Percentiles rank a stretch among this genome's conserved stretches.
These are phyloP conservation scores for Apotomis capreana DNA, from an alignment of 2,888 invertebrate species.

Conservation along the genomic window DNA sequence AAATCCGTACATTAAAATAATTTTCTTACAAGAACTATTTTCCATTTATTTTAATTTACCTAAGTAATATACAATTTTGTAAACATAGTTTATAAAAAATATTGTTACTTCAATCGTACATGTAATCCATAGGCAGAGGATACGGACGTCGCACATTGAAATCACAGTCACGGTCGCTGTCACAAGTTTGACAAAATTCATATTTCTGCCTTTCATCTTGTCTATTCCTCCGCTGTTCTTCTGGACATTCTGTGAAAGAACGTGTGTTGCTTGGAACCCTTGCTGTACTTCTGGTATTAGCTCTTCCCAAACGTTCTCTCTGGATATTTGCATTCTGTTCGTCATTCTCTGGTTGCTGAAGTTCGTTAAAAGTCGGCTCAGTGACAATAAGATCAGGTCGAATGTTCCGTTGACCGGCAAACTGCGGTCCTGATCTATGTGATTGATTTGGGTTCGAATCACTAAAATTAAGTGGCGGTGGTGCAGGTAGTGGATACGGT, in stretches of 20 bases:
- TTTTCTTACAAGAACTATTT: too few relatives aligned
- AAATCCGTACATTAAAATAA: too few relatives aligned
- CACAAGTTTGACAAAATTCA: constrained; percentile 27
- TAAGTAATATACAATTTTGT: too few relatives aligned
- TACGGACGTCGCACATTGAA: constrained; percentile 1
- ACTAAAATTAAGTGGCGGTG: neutral
- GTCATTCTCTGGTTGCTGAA: neutral
- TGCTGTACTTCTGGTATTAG: neutral
- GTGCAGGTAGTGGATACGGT: constrained; percentile 1
- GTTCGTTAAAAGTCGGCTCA: neutral
- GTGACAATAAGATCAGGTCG: neutral
- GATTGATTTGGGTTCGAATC: neutral
- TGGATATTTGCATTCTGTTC: neutral
- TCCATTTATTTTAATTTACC: too few relatives aligned
- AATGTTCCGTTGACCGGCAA: neutral
- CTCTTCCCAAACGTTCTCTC: neutral
- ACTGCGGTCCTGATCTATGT: neutral
- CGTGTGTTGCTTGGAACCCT: neutral
- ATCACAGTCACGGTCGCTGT: constrained; percentile 18
- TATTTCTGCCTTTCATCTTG: neutral
- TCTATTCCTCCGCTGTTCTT: neutral
- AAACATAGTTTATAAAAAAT: neutral
- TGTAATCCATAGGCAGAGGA: constrained; percentile 12
- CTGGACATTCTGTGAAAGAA: constrained; percentile 2
- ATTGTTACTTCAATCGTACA: neutral